Conservation (phyloP, 1,140 invertebrate species). For the Anoplophora glabripennis region DNA sequence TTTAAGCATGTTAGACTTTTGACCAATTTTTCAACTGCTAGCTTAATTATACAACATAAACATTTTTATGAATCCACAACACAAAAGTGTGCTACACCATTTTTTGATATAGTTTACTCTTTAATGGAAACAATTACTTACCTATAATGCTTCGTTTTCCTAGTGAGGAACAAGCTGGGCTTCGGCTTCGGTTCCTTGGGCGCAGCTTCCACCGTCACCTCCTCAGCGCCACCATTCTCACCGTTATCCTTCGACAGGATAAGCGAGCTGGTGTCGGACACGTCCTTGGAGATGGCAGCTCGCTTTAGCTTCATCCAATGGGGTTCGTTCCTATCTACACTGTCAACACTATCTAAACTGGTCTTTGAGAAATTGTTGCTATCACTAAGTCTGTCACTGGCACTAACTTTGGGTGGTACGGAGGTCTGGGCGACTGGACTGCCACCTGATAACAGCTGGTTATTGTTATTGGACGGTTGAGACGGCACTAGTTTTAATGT, state of each 20-base stretch:
- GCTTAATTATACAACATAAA: too few species aligned
- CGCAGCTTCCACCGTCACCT: not conserved
- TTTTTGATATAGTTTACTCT: too few species aligned
- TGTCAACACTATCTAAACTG: constrained; percentile 18
- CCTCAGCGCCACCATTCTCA: constrained; percentile 30
- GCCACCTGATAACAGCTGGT: constrained; percentile 4
- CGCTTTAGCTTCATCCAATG: constrained; percentile 59
- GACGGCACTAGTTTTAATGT: constrained; percentile 5
- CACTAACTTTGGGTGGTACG: constrained; percentile 1
- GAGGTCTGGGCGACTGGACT: not conserved
- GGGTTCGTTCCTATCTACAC: constrained; percentile 35
- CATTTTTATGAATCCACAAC: too few species aligned
- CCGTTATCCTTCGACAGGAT: constrained; percentile 38
- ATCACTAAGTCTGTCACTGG: constrained; percentile 15
- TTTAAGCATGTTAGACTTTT: too few species aligned
- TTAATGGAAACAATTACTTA: constrained; percentile 10
- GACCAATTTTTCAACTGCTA: too few species aligned
- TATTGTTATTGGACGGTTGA: constrained; percentile 29
- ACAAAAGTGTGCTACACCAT: too few species aligned
- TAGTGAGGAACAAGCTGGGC: constrained; percentile 35
- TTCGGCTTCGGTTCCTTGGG: constrained; percentile 23
- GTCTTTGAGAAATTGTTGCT: constrained; percentile 1
- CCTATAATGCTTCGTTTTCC: constrained; percentile 64
- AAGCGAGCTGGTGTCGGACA: constrained; percentile 10
- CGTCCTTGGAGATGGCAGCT: constrained; percentile 51